phyloP scores from a whole-genome alignment of 2,888 invertebrate species.

The Ormyrus rosae region DNA sequence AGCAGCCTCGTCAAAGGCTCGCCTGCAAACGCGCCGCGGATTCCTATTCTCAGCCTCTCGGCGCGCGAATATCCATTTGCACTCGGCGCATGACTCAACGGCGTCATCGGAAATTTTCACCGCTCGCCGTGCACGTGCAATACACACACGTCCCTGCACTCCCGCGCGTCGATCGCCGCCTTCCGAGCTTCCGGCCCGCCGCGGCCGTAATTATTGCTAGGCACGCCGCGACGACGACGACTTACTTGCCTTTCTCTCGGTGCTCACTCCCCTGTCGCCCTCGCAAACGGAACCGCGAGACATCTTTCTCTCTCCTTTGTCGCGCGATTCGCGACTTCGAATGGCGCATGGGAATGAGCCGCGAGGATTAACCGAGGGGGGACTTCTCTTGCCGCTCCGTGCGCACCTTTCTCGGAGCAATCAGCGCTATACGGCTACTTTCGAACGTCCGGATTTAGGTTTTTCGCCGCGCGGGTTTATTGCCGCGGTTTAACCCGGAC shows the following conservation, averaged over 20 bases:
- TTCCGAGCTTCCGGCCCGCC: slow-evolving; percentile 37
- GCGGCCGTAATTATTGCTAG: slow-evolving; percentile 35
- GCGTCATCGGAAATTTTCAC: not conserved
- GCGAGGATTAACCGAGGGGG: slow-evolving; percentile 11
- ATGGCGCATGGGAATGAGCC: slow-evolving; percentile 12
- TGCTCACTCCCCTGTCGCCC: not conserved
- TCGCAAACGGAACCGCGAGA: too few species aligned
- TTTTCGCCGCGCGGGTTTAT: not conserved
- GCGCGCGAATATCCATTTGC: too few species aligned
- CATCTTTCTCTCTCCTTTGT: too few species aligned
- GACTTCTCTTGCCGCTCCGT: not conserved
- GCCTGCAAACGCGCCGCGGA: too few species aligned
- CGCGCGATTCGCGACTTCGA: slow-evolving; percentile 16
- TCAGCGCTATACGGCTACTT: too few species aligned
- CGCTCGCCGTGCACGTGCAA: not conserved
- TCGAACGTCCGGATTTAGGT: too few species aligned
- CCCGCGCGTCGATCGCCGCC: slow-evolving; percentile 12
- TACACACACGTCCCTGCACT: not conserved
- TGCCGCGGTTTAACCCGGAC: too few species aligned
- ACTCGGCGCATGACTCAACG: too few species aligned
- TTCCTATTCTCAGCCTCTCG: too few species aligned
- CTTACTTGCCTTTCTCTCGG: not conserved
- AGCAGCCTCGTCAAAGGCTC: too few species aligned
- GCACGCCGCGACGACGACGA: not conserved
- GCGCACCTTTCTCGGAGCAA: not conserved